Evolutionary conservation across 2,797 vertebrate species (phyloP).

Genomic region (Scomberomorus guttatus): DNA sequence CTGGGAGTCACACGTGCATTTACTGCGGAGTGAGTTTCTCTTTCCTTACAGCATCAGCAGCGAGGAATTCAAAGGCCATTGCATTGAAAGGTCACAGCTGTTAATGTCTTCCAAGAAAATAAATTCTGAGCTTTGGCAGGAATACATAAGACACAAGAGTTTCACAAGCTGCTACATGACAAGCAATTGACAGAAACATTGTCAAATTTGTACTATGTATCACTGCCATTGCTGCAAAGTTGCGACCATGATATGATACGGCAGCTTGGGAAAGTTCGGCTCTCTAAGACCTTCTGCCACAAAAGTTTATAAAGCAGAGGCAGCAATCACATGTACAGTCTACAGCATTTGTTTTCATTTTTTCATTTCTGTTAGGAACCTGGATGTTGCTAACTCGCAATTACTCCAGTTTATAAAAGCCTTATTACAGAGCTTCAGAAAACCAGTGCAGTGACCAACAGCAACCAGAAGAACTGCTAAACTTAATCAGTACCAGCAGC

Average conservation of each 20-base stretch:
- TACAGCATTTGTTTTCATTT: constrained; percentile 41
- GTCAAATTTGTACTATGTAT: background rate
- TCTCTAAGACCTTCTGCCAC: constrained; percentile 1
- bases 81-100: constrained; percentile 49
- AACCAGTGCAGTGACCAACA: constrained; percentile 2
- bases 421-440: constrained; percentile 28
- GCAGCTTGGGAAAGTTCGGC: constrained; percentile 38
- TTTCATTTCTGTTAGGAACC: constrained; percentile 34
- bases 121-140: constrained; percentile 42
- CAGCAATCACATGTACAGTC: constrained; percentile 40
- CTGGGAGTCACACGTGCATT: constrained; percentile 61
- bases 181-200: constrained; percentile 27
- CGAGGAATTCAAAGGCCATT: constrained; percentile 61
- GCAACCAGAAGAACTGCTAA: constrained; percentile 12
- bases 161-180: constrained; percentile 38
- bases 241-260: constrained; percentile 19
- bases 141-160: constrained; percentile 8
- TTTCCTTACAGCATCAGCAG: constrained; percentile 60
- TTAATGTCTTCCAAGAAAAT: constrained; percentile 53
- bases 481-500: constrained; percentile 19
- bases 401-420: constrained; percentile 50
- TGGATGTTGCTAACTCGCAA: constrained; percentile 29
- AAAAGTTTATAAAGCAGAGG: constrained; percentile 36
- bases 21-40: constrained; percentile 46
- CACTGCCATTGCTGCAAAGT: constrained; percentile 15